Evolutionary conservation across 2,888 invertebrate species (phyloP), one percentile per base, ranked within the genome.

Genomic region (Clusia tigrina): DNA sequence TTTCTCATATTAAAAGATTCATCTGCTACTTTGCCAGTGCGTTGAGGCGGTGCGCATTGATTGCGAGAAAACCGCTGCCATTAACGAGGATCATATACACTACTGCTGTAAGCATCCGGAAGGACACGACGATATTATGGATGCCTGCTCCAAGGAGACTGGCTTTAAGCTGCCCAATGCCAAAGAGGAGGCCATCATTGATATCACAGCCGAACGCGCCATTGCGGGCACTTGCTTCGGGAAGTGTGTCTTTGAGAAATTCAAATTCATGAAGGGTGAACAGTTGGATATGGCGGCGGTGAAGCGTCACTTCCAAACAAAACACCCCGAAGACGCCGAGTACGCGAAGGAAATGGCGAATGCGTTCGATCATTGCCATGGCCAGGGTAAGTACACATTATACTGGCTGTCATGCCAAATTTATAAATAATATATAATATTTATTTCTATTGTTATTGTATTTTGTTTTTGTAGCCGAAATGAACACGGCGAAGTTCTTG

Each of bases 311-410:
- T 76, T 61, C 46, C 57, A 37, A 2, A 58, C 22, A 0, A 67
- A 66, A 18, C 68, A 69, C 23, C 20, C 32, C 15, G 32, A 66
- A 1, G 78, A 78, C 67, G 59, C 71, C 0, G 80, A 79, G 38
- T 78, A 78, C 46, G 69, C 60, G 1, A 73, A 65, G 25, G 78
- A 78, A 66, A 79, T 78, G 80, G 58, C 69, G 22, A 74, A 62
- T 46, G 76, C 79, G 17, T 78, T 77, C 18, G 80, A 78, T 66
- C 74, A 77, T 22, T 78, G 78, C n/a, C 72, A 78, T 32, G 70
- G 74, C 54, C 69, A 70, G 46, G 58, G 78, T 77, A 54, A 64
- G 67, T 64, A 9, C 1, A 12, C 10, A 6, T 9, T 17, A 9
- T 6, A 32, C 6, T 32, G 12, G 32, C 32, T 32, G 6, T 9